Evolutionary conservation across 2,888 invertebrate genomes (phyloP).

Genomic region (Unio delphinus): DNA sequence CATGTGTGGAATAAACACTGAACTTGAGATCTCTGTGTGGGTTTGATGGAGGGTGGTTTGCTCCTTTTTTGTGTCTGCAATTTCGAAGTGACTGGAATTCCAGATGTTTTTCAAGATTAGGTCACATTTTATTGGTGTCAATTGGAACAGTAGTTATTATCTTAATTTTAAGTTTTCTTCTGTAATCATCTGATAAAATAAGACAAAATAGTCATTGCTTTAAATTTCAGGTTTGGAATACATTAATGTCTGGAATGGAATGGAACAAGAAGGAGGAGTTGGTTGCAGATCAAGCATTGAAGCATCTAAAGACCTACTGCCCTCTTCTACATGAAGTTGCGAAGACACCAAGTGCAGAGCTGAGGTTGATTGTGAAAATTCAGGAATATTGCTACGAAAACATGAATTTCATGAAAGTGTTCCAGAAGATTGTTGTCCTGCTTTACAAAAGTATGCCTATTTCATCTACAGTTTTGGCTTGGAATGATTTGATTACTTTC

Average conservation of each 20-base stretch:
- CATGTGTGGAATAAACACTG: too few relatives aligned
- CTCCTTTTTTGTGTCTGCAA: too few relatives aligned
- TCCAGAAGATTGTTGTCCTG: conserved; percentile 96
- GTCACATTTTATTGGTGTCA: not conserved
- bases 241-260: conserved; percentile 94
- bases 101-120: too few relatives aligned
- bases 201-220: not conserved
- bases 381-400: conserved; percentile 99
- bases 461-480: too few relatives aligned
- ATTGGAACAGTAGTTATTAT: not conserved
- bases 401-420: conserved; percentile 99
- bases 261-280: conserved; percentile 99
- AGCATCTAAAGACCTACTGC: conserved; percentile 81
- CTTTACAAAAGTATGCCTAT: conserved; percentile 87
- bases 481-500: not conserved
- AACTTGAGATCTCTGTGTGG: too few relatives aligned
- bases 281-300: conserved; percentile 92
- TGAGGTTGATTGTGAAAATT: conserved; percentile 90
- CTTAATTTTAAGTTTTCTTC: not conserved
- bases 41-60: too few relatives aligned
- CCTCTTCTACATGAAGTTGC: conserved; percentile 90
- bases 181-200: not conserved
- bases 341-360: conserved; percentile 87
- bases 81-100: too few relatives aligned
- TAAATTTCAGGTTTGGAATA: conserved; percentile 85